Evolutionary conservation across 1,140 invertebrate species (phyloP).

Genomic region (Asobara japonica): DNA sequence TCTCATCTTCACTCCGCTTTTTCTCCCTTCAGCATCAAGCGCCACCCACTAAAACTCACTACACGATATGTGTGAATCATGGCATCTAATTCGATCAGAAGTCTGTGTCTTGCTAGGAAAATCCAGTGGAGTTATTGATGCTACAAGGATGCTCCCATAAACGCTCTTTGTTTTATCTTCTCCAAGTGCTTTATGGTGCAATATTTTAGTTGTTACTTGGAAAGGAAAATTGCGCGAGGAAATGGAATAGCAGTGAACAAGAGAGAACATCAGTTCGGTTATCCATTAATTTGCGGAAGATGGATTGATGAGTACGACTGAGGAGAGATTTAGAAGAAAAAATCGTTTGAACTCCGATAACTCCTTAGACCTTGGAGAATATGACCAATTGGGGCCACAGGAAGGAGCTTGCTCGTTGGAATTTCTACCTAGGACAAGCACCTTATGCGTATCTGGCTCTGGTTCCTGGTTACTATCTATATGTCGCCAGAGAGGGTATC

Average conservation of each 20-base stretch:
- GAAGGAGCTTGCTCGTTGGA: too few species aligned
- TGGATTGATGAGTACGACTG: too few species aligned
- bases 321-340: too few species aligned
- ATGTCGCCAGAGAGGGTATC: too few species aligned
- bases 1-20: slow-evolving; percentile 15
- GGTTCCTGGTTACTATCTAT: too few species aligned
- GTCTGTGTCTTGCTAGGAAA: not conserved
- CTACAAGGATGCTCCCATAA: not conserved
- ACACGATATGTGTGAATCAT: slow-evolving; percentile 13
- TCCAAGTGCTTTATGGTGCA: not conserved
- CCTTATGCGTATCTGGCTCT: too few species aligned
- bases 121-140: not conserved
- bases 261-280: not conserved
- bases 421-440: too few species aligned
- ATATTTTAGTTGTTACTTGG: not conserved
- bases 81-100: slow-evolving; percentile 2
- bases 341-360: too few species aligned
- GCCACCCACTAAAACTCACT: not conserved
- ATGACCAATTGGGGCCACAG: too few species aligned
- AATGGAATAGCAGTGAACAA: not conserved
- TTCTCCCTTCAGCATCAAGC: not conserved
- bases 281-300: not conserved
- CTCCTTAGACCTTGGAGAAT: too few species aligned
- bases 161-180: not conserved
- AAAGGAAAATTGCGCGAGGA: not conserved